A percentile compares a stretch with the other conserved stretches of the same genome.
Evolutionary conservation across 2,113 vertebrate species (phyloP).

Genomic region (Psilopsiagon aymara): DNA sequence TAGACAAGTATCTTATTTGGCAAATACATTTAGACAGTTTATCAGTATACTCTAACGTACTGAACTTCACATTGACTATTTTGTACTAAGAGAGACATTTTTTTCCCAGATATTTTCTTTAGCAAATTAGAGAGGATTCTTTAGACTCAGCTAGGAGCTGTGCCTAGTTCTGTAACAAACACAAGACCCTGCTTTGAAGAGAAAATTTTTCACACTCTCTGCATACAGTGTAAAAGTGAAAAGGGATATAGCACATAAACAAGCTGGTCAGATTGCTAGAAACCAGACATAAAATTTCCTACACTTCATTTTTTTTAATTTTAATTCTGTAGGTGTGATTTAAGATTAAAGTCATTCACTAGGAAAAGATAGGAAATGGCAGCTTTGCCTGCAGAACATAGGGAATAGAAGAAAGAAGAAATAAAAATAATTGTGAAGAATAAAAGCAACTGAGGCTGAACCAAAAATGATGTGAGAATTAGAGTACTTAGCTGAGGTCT

Average conservation of each 20-base stretch:
- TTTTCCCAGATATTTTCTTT: background rate
- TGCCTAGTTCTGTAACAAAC: background rate
- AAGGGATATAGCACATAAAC: background rate
- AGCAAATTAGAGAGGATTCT: background rate
- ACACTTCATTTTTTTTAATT: background rate
- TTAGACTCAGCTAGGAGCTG: background rate
- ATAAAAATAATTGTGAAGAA: background rate
- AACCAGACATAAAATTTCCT: background rate
- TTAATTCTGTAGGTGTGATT: background rate
- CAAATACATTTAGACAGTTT: constrained; percentile 16
- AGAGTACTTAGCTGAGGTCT: background rate
- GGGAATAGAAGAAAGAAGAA: background rate
- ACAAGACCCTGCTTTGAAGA: background rate
- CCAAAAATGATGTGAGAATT: background rate
- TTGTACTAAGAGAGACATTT: background rate
- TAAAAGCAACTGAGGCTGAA: constrained; percentile 3
- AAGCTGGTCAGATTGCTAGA: background rate
- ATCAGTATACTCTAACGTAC: background rate
- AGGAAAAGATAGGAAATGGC: background rate
- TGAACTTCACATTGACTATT: background rate
- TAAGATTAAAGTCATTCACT: background rate
- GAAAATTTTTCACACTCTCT: background rate
- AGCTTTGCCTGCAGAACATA: background rate
- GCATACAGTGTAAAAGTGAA: background rate
- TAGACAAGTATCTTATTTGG: constrained; percentile 14